phyloP scores from a whole-genome alignment of 2,797 vertebrate genomes.

The Hapalemur alaotrensis region DNA sequence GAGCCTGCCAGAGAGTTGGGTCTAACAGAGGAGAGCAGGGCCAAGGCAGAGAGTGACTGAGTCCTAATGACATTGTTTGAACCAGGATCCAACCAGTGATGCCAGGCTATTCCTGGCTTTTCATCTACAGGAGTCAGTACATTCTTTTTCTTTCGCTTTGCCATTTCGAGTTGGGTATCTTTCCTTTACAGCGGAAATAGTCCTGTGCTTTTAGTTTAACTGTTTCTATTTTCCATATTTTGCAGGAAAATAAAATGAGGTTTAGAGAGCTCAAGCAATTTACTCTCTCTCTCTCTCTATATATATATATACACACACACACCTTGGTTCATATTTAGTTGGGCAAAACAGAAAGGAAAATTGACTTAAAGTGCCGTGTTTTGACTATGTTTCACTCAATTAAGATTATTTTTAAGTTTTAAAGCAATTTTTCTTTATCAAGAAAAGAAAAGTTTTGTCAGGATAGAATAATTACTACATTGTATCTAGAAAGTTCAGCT shows the following conservation, averaged over 20 bases:
- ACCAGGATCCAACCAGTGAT: background rate
- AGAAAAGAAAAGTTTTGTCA: constrained; percentile 18
- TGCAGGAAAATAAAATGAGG: background rate
- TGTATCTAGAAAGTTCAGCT: background rate
- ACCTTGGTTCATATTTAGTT: background rate
- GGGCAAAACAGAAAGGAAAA: constrained; percentile 33
- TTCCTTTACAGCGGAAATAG: background rate
- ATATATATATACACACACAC: too few species aligned
- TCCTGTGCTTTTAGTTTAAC: background rate
- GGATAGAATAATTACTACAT: background rate
- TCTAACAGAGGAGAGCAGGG: background rate
- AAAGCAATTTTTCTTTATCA: constrained; percentile 22
- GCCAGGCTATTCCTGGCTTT: background rate
- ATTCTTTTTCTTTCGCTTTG: background rate
- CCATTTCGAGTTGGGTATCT: background rate
- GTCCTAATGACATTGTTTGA: background rate
- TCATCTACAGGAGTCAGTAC: background rate
- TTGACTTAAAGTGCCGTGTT: background rate
- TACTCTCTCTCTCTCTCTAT: background rate
- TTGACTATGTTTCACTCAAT: constrained; percentile 34
- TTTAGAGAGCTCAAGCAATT: background rate
- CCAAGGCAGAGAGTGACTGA: background rate
- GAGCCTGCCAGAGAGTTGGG: background rate
- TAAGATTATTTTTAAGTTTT: constrained; percentile 7
- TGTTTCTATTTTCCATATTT: background rate